A percentile compares a stretch with the other conserved stretches of the same genome.
phyloP scores from a whole-genome alignment of 1,140 invertebrate species.

The Eupristina koningsbergeri region DNA sequence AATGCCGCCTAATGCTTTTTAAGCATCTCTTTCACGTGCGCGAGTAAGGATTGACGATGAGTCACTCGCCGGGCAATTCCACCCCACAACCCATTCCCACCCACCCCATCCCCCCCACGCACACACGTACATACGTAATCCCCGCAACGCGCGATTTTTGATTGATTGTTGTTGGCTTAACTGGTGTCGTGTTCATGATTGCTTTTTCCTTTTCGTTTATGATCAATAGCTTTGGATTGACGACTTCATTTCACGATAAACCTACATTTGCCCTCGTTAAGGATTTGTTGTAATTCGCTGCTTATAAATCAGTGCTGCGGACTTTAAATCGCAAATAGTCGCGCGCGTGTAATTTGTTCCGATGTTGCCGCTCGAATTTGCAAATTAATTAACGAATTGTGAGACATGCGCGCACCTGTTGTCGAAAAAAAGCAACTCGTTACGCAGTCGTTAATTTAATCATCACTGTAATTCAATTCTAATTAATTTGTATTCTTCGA shows the following conservation, averaged over 20 bases:
- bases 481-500: slow-evolving; percentile 19
- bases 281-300: slow-evolving; percentile 9
- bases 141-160: slow-evolving; percentile 28
- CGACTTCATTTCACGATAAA: slow-evolving; percentile 30
- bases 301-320: not conserved
- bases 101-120: not conserved
- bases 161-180: slow-evolving; percentile 33
- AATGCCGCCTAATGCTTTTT: slow-evolving; percentile 38
- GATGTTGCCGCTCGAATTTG: not conserved
- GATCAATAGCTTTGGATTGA: slow-evolving; percentile 36
- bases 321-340: slow-evolving; percentile 7
- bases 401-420: too few relatives aligned
- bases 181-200: not conserved
- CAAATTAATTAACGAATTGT: slow-evolving; percentile 21
- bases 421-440: not conserved
- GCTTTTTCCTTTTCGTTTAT: slow-evolving; percentile 16
- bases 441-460: not conserved
- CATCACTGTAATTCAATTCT: not conserved
- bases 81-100: not conserved
- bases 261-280: slow-evolving; percentile 17
- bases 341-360: not conserved
- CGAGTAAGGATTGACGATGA: not conserved
- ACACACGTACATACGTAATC: not conserved
- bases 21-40: slow-evolving; percentile 5
- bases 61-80: not conserved